Evolutionary conservation across 2,797 vertebrate species (phyloP), one percentile per base, ranked within the genome.

Genomic region (Aplochiton taeniatus): DNA sequence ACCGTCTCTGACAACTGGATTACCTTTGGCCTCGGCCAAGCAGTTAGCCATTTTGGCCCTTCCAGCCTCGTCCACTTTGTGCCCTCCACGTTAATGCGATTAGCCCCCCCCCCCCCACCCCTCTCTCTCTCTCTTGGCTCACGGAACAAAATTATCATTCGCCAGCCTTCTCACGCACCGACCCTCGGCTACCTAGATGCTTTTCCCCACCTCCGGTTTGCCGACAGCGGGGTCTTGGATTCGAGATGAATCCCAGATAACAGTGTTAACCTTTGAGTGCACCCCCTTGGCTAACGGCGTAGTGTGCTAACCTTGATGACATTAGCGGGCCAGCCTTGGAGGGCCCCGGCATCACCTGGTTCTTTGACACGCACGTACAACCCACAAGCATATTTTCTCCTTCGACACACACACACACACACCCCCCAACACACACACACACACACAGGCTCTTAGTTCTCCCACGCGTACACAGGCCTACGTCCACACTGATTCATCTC

Each of bases 1-100:
- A 68, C 69, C 54, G 64, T 72, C 66, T 63, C 60, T 70, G 79
- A 80, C 80, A 87, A 83, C 78, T 86, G 69, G 73, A 85, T 87
- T 81, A 78, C 61, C 57, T 31, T 70, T 14, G 11, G 67, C 68
- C 43, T 60, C 49, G 73, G 65, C 77, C 72, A 81, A 63, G 68
- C 67, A 75, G 63, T 69, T 60, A 72, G 70, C 68, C 54, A 63
- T 84, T n/a, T 82, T 77, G 78, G 63, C 68, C 46, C 17, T 51
- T 69, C 77, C 80, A 59, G 48, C 50, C 69, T 52, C 48, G 14
- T 49, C 44, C 16, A 18, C 51, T 6, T 43, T n/a, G 10, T 31
- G 16, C 8, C 20, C 41, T 16, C n/a, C 16, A 18, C 49, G 43
- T 18, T 73, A 80, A 83, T 59, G 4, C 61, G 69, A 67, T 86